Evolutionary conservation across 2,797 vertebrate species (phyloP).

Genomic region (Sebastes matsubarae): DNA sequence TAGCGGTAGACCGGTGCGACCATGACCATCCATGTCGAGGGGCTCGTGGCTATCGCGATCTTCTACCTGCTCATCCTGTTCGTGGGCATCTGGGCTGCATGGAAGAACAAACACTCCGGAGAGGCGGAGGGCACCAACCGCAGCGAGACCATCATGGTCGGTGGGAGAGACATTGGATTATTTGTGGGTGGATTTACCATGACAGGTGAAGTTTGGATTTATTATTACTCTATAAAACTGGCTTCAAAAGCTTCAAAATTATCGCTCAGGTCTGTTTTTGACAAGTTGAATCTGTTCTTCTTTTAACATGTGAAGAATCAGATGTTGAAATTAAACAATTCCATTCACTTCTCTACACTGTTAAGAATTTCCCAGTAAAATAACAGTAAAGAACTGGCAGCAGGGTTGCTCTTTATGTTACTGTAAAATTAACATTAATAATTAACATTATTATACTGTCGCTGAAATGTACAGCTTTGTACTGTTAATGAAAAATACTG

Average conservation of each 20-base stretch:
- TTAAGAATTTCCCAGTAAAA: no score
- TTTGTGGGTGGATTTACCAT: constrained; percentile 97
- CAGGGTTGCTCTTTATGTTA: no score
- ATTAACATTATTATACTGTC: no score
- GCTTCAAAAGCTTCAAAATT: neutral
- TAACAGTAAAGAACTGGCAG: no score
- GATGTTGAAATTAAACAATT: neutral
- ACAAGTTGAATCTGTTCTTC: neutral
- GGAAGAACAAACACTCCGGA: constrained; percentile 95
- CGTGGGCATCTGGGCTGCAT: constrained; percentile 98
- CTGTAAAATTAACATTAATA: no score
- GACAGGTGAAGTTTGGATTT: constrained; percentile 85
- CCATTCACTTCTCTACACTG: neutral
- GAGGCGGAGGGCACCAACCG: constrained; percentile 86
- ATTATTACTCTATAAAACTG: neutral
- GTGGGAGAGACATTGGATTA: constrained; percentile 95
- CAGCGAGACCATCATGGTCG: constrained; percentile 96
- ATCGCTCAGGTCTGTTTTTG: neutral
- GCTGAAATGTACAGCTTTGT: no score
- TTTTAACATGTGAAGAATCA: neutral
- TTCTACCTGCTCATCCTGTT: constrained; percentile 94
- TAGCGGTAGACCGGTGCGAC: constrained; percentile 67
- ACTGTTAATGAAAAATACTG: no score
- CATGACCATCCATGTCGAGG: constrained; percentile 93
- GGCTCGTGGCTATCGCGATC: constrained; percentile 92